Conservation (phyloP, 2,113 vertebrate species). For the Cephalopholis sonnerati region DNA sequence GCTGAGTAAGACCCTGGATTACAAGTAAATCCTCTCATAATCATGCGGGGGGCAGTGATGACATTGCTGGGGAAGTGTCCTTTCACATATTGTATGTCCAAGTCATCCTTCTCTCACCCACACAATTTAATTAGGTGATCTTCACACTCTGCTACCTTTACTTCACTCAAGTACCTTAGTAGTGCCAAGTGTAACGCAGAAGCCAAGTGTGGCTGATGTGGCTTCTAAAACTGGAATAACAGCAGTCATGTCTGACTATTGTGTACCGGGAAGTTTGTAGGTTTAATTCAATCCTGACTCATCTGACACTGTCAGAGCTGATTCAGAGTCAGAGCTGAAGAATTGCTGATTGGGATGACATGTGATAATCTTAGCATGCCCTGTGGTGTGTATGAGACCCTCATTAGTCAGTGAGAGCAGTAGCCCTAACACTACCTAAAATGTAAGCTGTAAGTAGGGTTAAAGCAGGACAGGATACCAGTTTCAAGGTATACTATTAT, state of each 20-base stretch:
- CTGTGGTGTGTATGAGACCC: neutral
- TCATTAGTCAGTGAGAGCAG: neutral
- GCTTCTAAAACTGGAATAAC: neutral
- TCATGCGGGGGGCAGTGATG: constrained; percentile 38
- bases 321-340: neutral
- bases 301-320: neutral
- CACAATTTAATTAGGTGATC: constrained; percentile 69
- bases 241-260: neutral
- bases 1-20: constrained; percentile 65
- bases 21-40: constrained; percentile 72
- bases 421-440: neutral
- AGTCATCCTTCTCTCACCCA: constrained; percentile 43
- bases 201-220: neutral
- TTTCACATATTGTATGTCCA: constrained; percentile 42
- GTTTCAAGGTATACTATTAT: too few relatives aligned
- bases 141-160: constrained; percentile 8
- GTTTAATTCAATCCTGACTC: neutral
- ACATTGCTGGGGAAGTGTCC: constrained; percentile 30
- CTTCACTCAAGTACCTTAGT: neutral
- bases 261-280: neutral
- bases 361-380: neutral
- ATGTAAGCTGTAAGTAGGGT: too few relatives aligned
- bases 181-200: neutral
- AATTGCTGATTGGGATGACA: neutral
- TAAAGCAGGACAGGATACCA: too few relatives aligned